Base-by-base conservation (phyloP, 2,113 vertebrate species). In the Helogale parvula region DNA sequence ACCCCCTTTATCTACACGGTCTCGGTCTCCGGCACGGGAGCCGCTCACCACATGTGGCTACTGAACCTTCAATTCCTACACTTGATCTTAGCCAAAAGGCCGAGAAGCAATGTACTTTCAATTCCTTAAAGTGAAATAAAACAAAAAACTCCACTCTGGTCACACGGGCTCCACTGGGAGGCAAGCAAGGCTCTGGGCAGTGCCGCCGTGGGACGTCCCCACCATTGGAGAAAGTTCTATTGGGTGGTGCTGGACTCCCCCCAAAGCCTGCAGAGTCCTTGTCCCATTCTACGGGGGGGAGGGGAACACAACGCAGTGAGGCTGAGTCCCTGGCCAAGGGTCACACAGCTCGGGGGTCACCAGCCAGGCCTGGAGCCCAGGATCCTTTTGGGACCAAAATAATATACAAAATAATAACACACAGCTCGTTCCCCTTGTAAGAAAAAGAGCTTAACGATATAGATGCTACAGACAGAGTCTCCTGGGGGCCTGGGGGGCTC, bases 181-280 rank as follows among this genome's bases (percentile, higher is more conserved):
- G 83, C 7, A 10, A 47, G 45, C 10, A 15, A 79, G 38, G 23
- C 33, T 7, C 27, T n/a, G 90, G 41, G 31, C 35, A 17, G 31
- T 6, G 1, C 31, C 0, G 35, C 29, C 0, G 0, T 14, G 47
- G 50, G 41, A 11, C 21, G 1, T 27, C 25, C 17, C 54, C 68
- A 5, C 57, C 38, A 0, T 8, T 6, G 5, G 17, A 33, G 68
- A 31, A 47, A 15, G 35, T 79, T 38, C 85, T 31, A 35, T 7
- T 0, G 35, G 31, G 29, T n/a, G 35, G 65, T 23, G 9, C 4
- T 45, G 47, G 72, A 57, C 83, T 71, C 63, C 33, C 12, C 10
- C 1, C 7, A 0, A 16, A 19, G 50, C 15, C 35, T 1, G 7
- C 33, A 0, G 7, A 96, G 41, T 77, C 35, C 2, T 47, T 54